Base-by-base conservation (phyloP, 2,888 invertebrate species). In the Drosophila mettleri region DNA sequence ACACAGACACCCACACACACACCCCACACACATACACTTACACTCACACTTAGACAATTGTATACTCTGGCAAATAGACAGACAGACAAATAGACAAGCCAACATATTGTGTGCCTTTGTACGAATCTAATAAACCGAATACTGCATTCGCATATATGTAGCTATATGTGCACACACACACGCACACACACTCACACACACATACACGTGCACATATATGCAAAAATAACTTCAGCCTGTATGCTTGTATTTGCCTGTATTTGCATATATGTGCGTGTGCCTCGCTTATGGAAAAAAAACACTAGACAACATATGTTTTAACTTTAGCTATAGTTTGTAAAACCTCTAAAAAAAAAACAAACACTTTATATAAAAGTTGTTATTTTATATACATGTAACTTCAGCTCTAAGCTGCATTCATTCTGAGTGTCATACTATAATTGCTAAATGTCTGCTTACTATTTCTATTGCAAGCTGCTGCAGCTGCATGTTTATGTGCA, bases 111-210 rank as follows among this genome's bases (percentile, higher is more conserved):
- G 36, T 72, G 87, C 82, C 82, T 79, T 83, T 84, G 86, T 84
- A 79, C 80, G 82, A 79, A 78, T 85, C 88, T 85, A 87, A 87
- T 85, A 85, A 87, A 85, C 88, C 84, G 86, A 83, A 74, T 85
- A 76, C 68, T 71, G 74, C 72, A 73, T 68, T 71, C 78, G 69
- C 68, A 82, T 64, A 43, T 29, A 31, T 48, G 29, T 31, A 54
- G 31, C 38, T 70, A 52, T 66, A 76, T 78, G 81, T 8, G 18
- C 29, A 29, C 45, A 46, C 45, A 29, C 16, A 27, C 27, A 16
- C 18, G 18, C 46, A 7, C 16, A 18, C 7, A 24, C 64, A 79
- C 60, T n/a, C n/a, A 36, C 18, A n/a, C 33, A 18, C 18, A 39
- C 36, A 34, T 51, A 63, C 78, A 57, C n/a, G n/a, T 69, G 69